phyloP scores from a whole-genome alignment of 2,888 invertebrate genomes.

The Mimas tiliae region DNA sequence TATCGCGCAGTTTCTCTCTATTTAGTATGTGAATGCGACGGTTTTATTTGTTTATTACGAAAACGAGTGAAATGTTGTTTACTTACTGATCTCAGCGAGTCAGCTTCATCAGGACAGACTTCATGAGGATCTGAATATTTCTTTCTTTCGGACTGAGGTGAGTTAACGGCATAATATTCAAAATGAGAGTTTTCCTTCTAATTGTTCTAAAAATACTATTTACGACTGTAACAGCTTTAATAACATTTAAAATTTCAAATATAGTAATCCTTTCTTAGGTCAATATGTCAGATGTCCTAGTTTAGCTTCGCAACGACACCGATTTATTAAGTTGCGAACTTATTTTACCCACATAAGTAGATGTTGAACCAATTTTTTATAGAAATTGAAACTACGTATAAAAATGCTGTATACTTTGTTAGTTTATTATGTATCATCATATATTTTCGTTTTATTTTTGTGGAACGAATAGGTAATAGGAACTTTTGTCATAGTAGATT shows the following conservation, averaged over 20 bases:
- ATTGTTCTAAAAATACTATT: background rate
- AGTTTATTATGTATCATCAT: too few relatives aligned
- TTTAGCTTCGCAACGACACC: slow-evolving; percentile 60
- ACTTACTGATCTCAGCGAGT: slow-evolving; percentile 60
- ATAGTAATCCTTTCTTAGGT: slow-evolving; percentile 65
- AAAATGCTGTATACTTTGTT: too few relatives aligned
- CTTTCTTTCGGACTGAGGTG: slow-evolving; percentile 60
- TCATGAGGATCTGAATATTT: slow-evolving; percentile 71
- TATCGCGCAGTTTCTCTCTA: slow-evolving; percentile 73
- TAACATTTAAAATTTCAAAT: background rate
- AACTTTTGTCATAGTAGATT: too few relatives aligned
- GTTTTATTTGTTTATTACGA: slow-evolving; percentile 69
- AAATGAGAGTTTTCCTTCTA: background rate
- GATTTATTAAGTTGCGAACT: slow-evolving; percentile 67
- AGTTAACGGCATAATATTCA: slow-evolving; percentile 42
- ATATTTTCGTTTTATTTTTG: too few relatives aligned
- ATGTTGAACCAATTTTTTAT: slow-evolving; percentile 51
- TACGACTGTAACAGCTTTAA: background rate
- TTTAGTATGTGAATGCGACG: slow-evolving; percentile 80
- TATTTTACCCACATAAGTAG: slow-evolving; percentile 60
- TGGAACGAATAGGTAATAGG: too few relatives aligned
- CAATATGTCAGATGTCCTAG: slow-evolving; percentile 76
- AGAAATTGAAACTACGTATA: too few relatives aligned
- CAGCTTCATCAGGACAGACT: slow-evolving; percentile 64
- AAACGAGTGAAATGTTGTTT: slow-evolving; percentile 79